Conservation (phyloP, 2,888 invertebrate species). For the Hypomecis atomaria region DNA sequence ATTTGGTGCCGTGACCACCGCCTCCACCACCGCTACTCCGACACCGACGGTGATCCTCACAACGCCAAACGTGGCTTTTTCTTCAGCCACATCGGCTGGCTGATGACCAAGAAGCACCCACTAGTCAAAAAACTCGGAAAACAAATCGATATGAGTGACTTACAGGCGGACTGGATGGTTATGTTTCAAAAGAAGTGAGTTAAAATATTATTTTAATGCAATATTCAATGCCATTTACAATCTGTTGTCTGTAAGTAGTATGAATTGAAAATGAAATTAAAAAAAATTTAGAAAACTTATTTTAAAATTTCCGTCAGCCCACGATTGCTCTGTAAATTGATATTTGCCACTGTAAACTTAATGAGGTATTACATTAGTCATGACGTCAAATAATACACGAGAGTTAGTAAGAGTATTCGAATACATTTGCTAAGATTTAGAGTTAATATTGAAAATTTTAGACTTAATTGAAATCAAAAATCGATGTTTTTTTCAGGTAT, state of each 20-base stretch:
- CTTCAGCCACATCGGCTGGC: slow-evolving; percentile 95
- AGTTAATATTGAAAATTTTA: no score
- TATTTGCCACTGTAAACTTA: no score
- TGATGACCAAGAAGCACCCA: slow-evolving; percentile 91
- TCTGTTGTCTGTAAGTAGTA: no score
- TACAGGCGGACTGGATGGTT: slow-evolving; percentile 88
- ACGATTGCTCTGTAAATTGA: no score
- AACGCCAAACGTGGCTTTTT: slow-evolving; percentile 93
- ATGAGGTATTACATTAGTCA: no score
- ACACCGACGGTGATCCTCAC: slow-evolving; percentile 91
- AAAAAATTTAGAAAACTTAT: no score
- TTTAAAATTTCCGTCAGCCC: no score
- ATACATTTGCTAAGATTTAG: no score
- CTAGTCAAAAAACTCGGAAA: slow-evolving; percentile 87
- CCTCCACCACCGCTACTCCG: slow-evolving; percentile 90
- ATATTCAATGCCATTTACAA: no score
- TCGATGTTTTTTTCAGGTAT: slow-evolving; percentile 78
- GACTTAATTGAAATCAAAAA: background rate
- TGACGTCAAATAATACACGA: no score
- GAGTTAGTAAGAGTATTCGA: no score
- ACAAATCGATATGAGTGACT: slow-evolving; percentile 90
- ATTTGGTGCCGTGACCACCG: slow-evolving; percentile 93
- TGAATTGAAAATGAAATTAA: no score
- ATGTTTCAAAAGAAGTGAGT: slow-evolving; percentile 90
- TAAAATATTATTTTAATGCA: background rate